These are phyloP conservation scores for Pempheris klunzingeri DNA, from an alignment of 2,797 vertebrate genomes.

Conservation along the genomic window DNA sequence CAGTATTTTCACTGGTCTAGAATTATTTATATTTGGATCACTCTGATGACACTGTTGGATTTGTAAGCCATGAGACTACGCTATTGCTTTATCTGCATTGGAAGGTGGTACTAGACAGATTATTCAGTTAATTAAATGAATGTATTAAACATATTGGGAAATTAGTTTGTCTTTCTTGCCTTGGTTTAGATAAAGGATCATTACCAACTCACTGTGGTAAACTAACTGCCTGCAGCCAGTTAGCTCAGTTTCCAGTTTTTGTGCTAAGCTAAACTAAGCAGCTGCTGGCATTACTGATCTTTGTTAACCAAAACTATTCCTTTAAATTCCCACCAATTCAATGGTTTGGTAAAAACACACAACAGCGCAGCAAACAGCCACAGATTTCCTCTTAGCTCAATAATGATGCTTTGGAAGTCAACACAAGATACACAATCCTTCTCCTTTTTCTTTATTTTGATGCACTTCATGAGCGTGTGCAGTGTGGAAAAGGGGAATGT, in stretches of 20 bases:
- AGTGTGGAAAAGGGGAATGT: not conserved
- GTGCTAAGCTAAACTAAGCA: not conserved
- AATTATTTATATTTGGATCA: not conserved
- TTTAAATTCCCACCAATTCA: too few species aligned
- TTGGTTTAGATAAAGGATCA: not conserved
- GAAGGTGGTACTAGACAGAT: not conserved
- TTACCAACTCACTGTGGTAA: not conserved
- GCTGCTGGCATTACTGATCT: not conserved
- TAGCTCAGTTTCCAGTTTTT: not conserved
- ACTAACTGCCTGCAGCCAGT: not conserved
- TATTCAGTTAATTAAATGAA: not conserved
- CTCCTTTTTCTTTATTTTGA: slow-evolving; percentile 24
- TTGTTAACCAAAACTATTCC: not conserved
- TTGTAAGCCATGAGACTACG: not conserved
- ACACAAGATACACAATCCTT: slow-evolving; percentile 3
- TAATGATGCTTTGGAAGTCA: not conserved
- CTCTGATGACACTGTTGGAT: not conserved
- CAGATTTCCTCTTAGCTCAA: not conserved
- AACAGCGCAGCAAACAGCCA: not conserved
- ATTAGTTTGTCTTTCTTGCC: not conserved
- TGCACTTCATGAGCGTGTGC: slow-evolving; percentile 11
- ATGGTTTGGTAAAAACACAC: not conserved
- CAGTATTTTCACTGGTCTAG: not conserved
- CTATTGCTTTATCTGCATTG: not conserved
- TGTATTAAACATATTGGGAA: not conserved